These are phyloP conservation scores for Aphelenchoides bicaudatus DNA, from an alignment of 2,888 invertebrate genomes.

Conservation along the genomic window DNA sequence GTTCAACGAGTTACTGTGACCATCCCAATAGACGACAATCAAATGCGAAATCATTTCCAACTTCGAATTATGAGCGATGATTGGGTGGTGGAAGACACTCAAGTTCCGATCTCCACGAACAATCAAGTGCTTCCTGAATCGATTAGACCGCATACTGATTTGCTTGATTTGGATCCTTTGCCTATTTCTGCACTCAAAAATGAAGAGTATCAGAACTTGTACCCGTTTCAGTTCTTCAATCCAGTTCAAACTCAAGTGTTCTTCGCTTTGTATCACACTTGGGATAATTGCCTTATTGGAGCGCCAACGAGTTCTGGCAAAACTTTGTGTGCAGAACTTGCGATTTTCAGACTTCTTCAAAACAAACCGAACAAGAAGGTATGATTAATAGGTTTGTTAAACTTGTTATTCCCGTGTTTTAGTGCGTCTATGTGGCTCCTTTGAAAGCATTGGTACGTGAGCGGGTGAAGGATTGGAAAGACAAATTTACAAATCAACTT, in stretches of 20 bases:
- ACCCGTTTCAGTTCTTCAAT: constrained; percentile 90
- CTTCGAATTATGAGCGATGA: constrained; percentile 68
- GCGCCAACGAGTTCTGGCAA: constrained; percentile 97
- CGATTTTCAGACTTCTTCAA: constrained; percentile 71
- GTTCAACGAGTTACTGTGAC: constrained; percentile 85
- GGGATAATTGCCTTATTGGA: constrained; percentile 83
- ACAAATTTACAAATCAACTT: constrained; percentile 72
- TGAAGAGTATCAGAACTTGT: constrained; percentile 74
- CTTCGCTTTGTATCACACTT: constrained; percentile 88
- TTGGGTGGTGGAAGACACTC: constrained; percentile 70
- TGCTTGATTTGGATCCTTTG: constrained; percentile 83
- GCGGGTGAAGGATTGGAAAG: constrained; percentile 88
- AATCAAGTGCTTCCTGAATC: constrained; percentile 84
- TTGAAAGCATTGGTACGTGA: constrained; percentile 94
- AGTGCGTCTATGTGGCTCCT: constrained; percentile 92
- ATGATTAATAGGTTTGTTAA: not conserved
- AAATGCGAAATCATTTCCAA: constrained; percentile 85
- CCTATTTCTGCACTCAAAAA: constrained; percentile 79
- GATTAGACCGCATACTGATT: constrained; percentile 86
- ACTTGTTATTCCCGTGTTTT: too few relatives aligned
- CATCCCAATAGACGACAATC: constrained; percentile 81
- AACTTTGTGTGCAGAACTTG: constrained; percentile 94
- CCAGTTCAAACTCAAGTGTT: constrained; percentile 77
- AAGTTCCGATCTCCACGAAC: constrained; percentile 69
- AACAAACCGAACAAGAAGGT: constrained; percentile 52